phyloP scores from a whole-genome alignment of 2,113 vertebrate species.

The Eclectus roratus region DNA sequence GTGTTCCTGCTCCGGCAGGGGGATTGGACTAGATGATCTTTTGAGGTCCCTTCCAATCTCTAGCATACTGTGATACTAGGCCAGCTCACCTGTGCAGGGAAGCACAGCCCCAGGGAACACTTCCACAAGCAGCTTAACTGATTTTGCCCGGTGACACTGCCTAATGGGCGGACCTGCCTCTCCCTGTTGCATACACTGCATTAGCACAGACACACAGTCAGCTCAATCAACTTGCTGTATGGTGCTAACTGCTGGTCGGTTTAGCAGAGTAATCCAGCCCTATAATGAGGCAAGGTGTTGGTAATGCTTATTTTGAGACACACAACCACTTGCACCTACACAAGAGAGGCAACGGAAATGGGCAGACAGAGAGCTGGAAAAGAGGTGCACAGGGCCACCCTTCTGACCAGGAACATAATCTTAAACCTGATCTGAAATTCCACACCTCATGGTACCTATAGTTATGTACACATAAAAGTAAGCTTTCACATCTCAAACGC shows the following conservation, averaged over 20 bases:
- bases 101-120: not conserved
- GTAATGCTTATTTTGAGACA: too few species aligned
- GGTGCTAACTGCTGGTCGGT: fast-evolving
- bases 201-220: not conserved
- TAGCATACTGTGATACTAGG: not conserved
- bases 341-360: fast-evolving
- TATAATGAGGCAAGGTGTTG: too few species aligned
- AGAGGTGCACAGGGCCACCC: not conserved
- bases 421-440: not conserved
- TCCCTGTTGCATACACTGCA: not conserved
- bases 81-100: not conserved
- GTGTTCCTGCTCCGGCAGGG: too few species aligned
- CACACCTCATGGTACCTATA: fast-evolving
- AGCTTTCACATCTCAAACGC: not conserved
- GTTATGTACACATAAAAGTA: not conserved
- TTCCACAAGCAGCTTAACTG: not conserved
- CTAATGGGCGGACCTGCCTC: not conserved
- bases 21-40: too few species aligned
- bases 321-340: not conserved
- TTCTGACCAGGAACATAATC: not conserved
- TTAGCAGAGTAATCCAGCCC: not conserved
- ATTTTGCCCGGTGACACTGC: not conserved
- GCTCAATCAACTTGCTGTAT: fast-evolving
- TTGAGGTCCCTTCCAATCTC: too few species aligned
- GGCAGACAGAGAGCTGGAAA: not conserved